Percentiles rank a stretch among this genome's conserved stretches.
Evolutionary conservation across 2,888 invertebrate species (phyloP).

Genomic region (Cheilosia pagana): DNA sequence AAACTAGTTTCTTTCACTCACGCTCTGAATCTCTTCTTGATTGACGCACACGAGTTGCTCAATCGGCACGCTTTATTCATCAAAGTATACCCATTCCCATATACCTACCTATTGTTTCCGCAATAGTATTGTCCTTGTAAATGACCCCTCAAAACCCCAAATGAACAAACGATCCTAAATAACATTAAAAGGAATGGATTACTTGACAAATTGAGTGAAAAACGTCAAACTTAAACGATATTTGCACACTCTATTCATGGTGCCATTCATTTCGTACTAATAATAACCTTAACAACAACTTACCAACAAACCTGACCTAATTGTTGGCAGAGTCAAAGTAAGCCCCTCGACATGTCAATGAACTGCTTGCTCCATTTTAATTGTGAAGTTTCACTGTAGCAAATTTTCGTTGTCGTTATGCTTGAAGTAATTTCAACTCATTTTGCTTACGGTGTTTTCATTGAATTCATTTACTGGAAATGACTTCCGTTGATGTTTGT

Average conservation of each 20-base stretch:
- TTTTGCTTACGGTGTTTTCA: background rate
- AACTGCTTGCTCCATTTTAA: slow-evolving; percentile 13
- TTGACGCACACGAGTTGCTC: too few species aligned
- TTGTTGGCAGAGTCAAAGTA: slow-evolving; percentile 11
- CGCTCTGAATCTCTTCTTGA: too few species aligned
- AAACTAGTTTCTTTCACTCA: too few species aligned
- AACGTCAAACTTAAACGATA: background rate
- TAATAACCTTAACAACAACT: slow-evolving; percentile 1
- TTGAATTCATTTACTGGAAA: slow-evolving; percentile 8
- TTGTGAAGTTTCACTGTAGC: slow-evolving; percentile 23
- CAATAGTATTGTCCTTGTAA: too few species aligned
- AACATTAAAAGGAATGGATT: too few species aligned
- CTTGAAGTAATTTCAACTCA: slow-evolving; percentile 41
- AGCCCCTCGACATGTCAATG: slow-evolving; percentile 35
- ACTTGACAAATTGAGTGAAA: background rate
- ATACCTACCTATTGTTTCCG: too few species aligned
- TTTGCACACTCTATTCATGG: background rate
- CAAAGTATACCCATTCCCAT: too few species aligned
- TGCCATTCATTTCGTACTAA: background rate
- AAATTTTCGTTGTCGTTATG: slow-evolving; percentile 48
- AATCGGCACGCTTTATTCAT: too few species aligned
- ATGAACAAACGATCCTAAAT: too few species aligned
- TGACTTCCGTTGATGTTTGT: slow-evolving; percentile 47
- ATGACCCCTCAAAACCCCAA: too few species aligned
- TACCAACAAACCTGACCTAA: slow-evolving; percentile 32